Base-by-base conservation (phyloP, 1,140 invertebrate species). In the Lasioglossum albipes region DNA sequence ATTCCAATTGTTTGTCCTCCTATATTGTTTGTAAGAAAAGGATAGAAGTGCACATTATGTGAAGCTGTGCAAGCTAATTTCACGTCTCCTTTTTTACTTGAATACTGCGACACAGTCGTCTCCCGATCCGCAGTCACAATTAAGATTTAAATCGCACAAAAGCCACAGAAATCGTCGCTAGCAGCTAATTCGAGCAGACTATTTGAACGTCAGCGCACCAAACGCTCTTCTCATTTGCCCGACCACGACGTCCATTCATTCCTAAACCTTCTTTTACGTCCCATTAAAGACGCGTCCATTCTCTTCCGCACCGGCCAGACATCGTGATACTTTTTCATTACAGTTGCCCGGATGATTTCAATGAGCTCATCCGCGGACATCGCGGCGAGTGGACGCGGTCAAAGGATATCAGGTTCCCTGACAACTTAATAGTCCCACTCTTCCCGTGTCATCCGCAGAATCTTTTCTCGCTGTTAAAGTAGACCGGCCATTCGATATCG, bases 351-450 rank as follows among this genome's bases (percentile, higher is more conserved):
- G 72, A 45, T 66, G 83, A 85, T 85, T 81, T 81, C 69, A 84
- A 84, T 84, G 77, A 75, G 73, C 73, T 75, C 80, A 68, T 81
- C 73, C 71, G 66, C 83, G 64, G 84, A 84, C 79, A 84, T 65
- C 73, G 57, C 67, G 62, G 84, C 71, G 81, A 84, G 80, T 85
- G 78, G 82, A 85, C 82, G 84, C 78, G 71, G 49, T n/a, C 62
- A 73, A 61, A 79, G 68, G 31, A 67, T 67, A 31, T 84, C 68
- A 75, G 54, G 66, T 64, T 65, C 36, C 57, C 78, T 75, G 84
- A 85, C 84, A 85, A 85, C 73, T 85, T 85, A 85, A 85, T 85
- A 81, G 84, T 84, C 84, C 80, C 76, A 70, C 83, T 84, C 84
- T 81, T 81, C 70, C n/a, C 83, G 84, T 72, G 84, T 85, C 84